Conservation (phyloP, 2,113 vertebrate genomes). For the Condylura cristata region DNA sequence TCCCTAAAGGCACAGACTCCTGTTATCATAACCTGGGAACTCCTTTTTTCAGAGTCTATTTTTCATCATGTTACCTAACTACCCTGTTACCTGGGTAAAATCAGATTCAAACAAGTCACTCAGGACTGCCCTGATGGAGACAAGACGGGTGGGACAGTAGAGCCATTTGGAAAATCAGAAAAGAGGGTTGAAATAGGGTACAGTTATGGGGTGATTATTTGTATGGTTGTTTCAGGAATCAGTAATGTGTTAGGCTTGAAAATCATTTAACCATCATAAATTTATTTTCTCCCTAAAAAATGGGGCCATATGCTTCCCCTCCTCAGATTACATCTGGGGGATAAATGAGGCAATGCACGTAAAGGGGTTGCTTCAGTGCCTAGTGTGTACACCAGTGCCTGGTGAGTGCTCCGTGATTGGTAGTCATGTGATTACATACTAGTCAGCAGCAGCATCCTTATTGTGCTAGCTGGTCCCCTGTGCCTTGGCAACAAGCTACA, state of each 20-base stretch:
- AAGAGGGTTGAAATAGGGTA: background rate
- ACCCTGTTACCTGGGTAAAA: background rate
- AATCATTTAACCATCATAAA: background rate
- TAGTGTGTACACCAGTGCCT: background rate
- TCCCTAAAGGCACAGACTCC: background rate
- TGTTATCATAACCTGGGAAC: background rate
- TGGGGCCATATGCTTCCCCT: background rate
- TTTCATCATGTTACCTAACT: background rate
- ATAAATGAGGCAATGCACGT: fast-evolving
- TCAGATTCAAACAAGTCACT: background rate
- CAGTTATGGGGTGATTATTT: background rate
- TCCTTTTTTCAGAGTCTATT: background rate
- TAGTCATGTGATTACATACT: background rate
- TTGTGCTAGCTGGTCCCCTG: background rate
- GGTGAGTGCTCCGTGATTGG: background rate
- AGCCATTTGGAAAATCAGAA: background rate
- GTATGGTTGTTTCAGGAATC: background rate
- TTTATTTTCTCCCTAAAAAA: background rate
- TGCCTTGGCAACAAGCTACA: background rate
- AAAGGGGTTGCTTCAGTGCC: background rate
- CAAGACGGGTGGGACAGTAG: background rate
- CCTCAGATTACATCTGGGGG: background rate
- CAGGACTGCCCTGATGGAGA: background rate
- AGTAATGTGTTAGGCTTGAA: too few relatives aligned
- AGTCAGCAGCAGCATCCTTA: background rate